Evolutionary conservation across 2,113 vertebrate genomes (phyloP).

Genomic region (Cranoglanis bouderius): DNA sequence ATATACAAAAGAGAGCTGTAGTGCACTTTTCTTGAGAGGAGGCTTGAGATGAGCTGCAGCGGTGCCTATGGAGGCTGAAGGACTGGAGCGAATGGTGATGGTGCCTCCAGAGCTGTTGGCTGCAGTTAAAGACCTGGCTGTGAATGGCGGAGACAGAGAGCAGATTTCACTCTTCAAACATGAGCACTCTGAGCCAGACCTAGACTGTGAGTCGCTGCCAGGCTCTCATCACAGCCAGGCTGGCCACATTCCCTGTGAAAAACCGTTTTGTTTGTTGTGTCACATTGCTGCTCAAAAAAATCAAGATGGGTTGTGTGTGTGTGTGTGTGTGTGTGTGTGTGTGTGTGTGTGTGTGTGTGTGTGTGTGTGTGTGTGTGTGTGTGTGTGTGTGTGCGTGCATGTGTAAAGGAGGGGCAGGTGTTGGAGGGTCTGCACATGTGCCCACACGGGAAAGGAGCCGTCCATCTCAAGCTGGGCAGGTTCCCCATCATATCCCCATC

Average conservation of each 20-base stretch:
- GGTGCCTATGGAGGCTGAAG: constrained; percentile 23
- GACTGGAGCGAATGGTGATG: constrained; percentile 33
- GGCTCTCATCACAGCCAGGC: constrained; percentile 54
- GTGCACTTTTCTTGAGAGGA: constrained; percentile 10
- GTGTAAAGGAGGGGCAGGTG: constrained; percentile 43
- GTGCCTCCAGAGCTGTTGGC: constrained; percentile 79
- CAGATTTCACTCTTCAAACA: constrained; percentile 87
- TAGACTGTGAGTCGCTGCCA: constrained; percentile 70
- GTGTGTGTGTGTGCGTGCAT: constrained; percentile 3
- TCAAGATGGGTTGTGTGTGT: constrained; percentile 9
- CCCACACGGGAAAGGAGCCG: constrained; percentile 52
- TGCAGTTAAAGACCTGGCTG: constrained; percentile 85
- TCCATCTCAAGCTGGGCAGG: constrained; percentile 56
- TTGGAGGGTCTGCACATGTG: constrained; percentile 49
- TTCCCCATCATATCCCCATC: constrained; percentile 59
- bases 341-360: neutral
- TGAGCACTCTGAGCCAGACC: constrained; percentile 79
- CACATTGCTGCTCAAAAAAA: constrained; percentile 47
- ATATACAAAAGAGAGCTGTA: constrained; percentile 69
- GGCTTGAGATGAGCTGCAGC: constrained; percentile 32
- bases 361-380: constrained; percentile 9
- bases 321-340: constrained; percentile 12
- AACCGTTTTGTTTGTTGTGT: constrained; percentile 62
- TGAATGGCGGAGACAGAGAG: constrained; percentile 80
- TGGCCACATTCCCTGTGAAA: constrained; percentile 50